phyloP scores from a whole-genome alignment of 2,113 vertebrate genomes.

The Dasypus novemcinctus region DNA sequence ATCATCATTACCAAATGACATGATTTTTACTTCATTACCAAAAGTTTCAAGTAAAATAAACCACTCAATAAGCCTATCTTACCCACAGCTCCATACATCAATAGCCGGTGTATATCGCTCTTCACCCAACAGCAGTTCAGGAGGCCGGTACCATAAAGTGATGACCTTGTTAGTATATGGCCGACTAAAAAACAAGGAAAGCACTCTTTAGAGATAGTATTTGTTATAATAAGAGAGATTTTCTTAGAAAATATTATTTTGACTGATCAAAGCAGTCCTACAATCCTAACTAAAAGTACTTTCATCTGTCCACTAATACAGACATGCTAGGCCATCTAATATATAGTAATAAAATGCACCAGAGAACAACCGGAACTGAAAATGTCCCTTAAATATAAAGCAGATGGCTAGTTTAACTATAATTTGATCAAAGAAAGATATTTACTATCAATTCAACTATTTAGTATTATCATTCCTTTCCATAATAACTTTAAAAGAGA shows the following conservation, averaged over 20 bases:
- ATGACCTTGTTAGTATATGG: conserved; percentile 92
- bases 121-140: conserved; percentile 89
- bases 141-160: conserved; percentile 90
- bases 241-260: conserved; percentile 45
- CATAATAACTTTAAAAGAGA: conserved; percentile 25
- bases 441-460: not conserved
- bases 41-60: not conserved
- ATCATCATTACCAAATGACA: conserved; percentile 43
- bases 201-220: conserved; percentile 66
- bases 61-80: conserved; percentile 71
- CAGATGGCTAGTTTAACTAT: not conserved
- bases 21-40: conserved; percentile 34
- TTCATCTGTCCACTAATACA: not conserved
- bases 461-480: not conserved
- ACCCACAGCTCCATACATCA: conserved; percentile 93
- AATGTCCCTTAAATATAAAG: not conserved
- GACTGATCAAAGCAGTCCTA: conserved; percentile 3
- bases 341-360: not conserved
- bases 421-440: not conserved
- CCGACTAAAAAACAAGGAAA: conserved; percentile 83
- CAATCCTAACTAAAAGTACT: conserved; percentile 4
- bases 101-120: conserved; percentile 90
- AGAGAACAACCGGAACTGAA: not conserved
- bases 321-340: not conserved
- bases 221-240: not conserved